Base-by-base conservation (phyloP, 2,113 vertebrate species). In the Saccopteryx leptura region DNA sequence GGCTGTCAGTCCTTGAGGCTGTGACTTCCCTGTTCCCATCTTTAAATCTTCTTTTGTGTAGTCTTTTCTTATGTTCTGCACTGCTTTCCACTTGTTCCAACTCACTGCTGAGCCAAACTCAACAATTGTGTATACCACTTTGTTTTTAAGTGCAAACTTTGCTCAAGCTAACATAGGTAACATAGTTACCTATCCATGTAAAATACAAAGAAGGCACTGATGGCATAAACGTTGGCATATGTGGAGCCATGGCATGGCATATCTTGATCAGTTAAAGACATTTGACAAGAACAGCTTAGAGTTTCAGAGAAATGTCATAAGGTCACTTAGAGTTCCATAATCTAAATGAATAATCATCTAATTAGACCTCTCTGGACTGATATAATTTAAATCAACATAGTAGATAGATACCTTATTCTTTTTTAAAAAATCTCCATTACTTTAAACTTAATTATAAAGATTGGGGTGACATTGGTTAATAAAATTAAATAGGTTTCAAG, bases 321-420 rank as follows among this genome's bases (percentile, higher is more conserved):
- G 18, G 66, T 92, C 72, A 91, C 61, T 96, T 54, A 96, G n/a
- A 66, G 6, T 23, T 90, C 84, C 79, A 80, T 91, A 97, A 92
- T 96, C 95, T 54, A 96, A 97, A 79, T 75, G 78, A 90, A 26
- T 54, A 94, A 81, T 78, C 80, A 84, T 78, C n/a, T 79, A 85
- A 95, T 98, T 96, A 95, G n/a, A 33, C 93, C n/a, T 97, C 72
- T 88, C 93, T 91, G 90, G 76, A 56, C 60, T 78, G 96, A 86
- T 72, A 93, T 83, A 95, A 98, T 68, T 97, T 9, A 3, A 63
- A 97, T 90, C 54, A 97, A 94, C 39, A 92, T 31, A 94, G 11
- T 75, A 6, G 60, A 78, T 9, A 84, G 39, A 74, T 56, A 76
- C 1, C 66, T 91, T 28, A 87, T 97, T 94, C 93, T 26, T 74